A percentile compares a stretch with the other conserved stretches of the same genome.
Evolutionary conservation across 2,888 invertebrate genomes (phyloP).

Genomic region (Calameuta pallipes): DNA sequence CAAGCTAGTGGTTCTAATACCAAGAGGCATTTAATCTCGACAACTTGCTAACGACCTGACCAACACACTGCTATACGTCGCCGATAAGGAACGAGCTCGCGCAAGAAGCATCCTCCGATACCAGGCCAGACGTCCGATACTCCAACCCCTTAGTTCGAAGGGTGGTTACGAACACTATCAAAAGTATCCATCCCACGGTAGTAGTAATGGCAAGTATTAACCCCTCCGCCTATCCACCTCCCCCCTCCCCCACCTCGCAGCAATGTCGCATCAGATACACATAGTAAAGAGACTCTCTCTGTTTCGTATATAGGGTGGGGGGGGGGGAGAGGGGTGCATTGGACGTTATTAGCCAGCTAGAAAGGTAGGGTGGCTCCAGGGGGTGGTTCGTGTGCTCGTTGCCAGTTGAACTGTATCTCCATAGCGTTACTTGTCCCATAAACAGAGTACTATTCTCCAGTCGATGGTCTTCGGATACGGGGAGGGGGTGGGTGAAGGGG

Average conservation of each 20-base stretch:
- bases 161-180: background rate
- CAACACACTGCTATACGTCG: conserved; percentile 59
- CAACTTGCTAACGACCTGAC: conserved; percentile 66
- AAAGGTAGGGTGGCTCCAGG: background rate
- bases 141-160: conserved; percentile 25
- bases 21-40: conserved; percentile 64
- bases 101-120: conserved; percentile 62
- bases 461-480: conserved; percentile 64
- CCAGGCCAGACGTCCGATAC: conserved; percentile 37
- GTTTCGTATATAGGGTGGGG: background rate
- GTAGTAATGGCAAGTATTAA: background rate
- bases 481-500: background rate
- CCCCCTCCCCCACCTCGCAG: conserved; percentile 13
- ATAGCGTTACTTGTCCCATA: conserved; percentile 59
- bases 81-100: conserved; percentile 59
- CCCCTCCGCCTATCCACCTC: background rate
- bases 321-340: background rate
- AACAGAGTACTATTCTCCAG: conserved; percentile 61
- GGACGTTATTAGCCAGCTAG: conserved; percentile 31
- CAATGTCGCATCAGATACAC: background rate
- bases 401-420: conserved; percentile 61
- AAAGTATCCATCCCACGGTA: background rate
- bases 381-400: conserved; percentile 47
- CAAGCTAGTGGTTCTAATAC: conserved; percentile 62
- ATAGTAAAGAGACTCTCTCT: background rate